Conservation (phyloP, 2,888 invertebrate species). For the Drosophila borealis region DNA sequence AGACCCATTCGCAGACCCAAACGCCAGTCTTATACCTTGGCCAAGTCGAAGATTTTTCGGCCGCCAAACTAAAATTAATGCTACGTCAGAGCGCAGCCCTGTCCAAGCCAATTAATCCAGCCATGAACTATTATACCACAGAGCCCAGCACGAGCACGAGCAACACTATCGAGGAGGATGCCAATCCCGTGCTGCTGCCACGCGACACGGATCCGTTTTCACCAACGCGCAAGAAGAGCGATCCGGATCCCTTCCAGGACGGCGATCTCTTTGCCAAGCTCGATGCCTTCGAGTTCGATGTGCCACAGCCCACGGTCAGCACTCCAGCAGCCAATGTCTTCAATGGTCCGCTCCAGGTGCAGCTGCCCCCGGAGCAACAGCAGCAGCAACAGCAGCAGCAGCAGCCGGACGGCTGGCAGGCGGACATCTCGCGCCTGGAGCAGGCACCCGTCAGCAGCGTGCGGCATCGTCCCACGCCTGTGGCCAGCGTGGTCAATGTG, state of each 20-base stretch:
- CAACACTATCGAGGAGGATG: constrained; percentile 61
- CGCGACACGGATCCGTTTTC: constrained; percentile 85
- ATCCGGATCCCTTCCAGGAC: constrained; percentile 91
- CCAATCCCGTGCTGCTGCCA: constrained; percentile 84
- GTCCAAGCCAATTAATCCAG: constrained; percentile 70
- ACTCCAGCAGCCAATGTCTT: constrained; percentile 83
- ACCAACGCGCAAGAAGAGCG: constrained; percentile 85
- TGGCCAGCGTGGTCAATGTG: constrained; percentile 53
- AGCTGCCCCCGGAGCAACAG: constrained; percentile 88
- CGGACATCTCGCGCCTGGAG: constrained; percentile 62
- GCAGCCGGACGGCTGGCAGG: constrained; percentile 61
- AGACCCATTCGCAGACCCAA: constrained; percentile 17
- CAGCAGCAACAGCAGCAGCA: constrained; percentile 39
- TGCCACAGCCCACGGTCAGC: constrained; percentile 70
- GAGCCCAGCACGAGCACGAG: constrained; percentile 50
- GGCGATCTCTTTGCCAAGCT: constrained; percentile 84
- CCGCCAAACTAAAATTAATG: constrained; percentile 68
- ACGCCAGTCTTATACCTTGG: constrained; percentile 17
- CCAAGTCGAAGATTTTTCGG: constrained; percentile 62
- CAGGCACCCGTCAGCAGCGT: constrained; percentile 67
- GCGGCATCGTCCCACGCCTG: constrained; percentile 72
- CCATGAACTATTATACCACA: constrained; percentile 80
- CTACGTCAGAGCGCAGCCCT: constrained; percentile 53
- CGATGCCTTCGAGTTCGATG: constrained; percentile 84
- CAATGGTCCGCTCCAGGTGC: constrained; percentile 89